A percentile compares a stretch with the other conserved stretches of the same genome.
Evolutionary conservation across 2,797 vertebrate genomes (phyloP).

Genomic region (Gadopsis marmoratus): DNA sequence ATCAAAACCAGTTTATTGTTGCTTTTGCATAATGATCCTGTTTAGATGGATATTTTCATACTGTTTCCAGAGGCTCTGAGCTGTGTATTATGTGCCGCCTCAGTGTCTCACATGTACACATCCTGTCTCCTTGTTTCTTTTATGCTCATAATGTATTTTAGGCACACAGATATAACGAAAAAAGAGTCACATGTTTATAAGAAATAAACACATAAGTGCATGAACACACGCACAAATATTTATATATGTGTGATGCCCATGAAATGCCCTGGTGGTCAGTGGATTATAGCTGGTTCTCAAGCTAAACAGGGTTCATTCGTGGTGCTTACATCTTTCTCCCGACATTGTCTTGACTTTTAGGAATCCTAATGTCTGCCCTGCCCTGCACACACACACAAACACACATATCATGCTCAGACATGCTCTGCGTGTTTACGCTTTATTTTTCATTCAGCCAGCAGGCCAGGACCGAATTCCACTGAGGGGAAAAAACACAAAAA

Average conservation of each 20-base stretch:
- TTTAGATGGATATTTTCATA: conserved; percentile 69
- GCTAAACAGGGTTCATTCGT: conserved; percentile 24
- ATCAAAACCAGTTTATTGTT: conserved; percentile 77
- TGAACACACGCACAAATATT: conserved; percentile 21
- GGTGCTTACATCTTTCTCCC: conserved; percentile 10
- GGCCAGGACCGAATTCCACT: conserved; percentile 56
- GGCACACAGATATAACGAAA: conserved; percentile 6
- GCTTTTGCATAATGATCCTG: conserved; percentile 78
- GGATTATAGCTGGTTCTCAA: conserved; percentile 27
- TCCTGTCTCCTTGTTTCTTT: conserved; percentile 32
- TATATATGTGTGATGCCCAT: conserved; percentile 20
- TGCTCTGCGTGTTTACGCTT: conserved; percentile 58
- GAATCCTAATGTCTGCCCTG: conserved; percentile 41
- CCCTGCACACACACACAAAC: conserved; percentile 20
- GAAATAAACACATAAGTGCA: not conserved
- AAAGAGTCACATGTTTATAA: not conserved
- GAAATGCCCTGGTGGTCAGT: conserved; percentile 35
- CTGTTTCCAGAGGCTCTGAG: conserved; percentile 64
- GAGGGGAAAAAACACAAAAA: conserved; percentile 55
- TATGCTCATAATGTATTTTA: conserved; percentile 13
- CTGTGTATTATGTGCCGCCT: conserved; percentile 47
- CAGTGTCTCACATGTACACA: conserved; percentile 29
- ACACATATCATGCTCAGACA: conserved; percentile 58
- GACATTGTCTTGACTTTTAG: conserved; percentile 39
- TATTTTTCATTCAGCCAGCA: conserved; percentile 66